phyloP scores from a whole-genome alignment of 2,888 invertebrate genomes.

The Geophilus truncorum region DNA sequence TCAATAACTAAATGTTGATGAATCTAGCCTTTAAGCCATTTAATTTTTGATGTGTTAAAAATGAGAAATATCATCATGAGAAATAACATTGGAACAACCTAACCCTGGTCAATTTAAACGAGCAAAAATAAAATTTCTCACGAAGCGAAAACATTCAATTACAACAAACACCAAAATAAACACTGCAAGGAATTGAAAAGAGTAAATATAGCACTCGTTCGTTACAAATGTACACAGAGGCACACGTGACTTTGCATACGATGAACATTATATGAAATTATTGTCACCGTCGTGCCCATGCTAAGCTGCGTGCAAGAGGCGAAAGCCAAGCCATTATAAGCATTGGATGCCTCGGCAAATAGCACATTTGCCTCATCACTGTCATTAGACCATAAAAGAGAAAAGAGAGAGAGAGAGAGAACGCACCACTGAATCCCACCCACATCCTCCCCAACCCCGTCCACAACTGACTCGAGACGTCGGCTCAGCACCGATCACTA shows the following conservation, averaged over 20 bases:
- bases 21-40: too few species aligned
- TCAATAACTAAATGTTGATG: too few species aligned
- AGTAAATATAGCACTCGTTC: neutral
- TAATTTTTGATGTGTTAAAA: too few species aligned
- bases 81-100: too few species aligned
- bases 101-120: too few species aligned
- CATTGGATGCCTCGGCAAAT: slow-evolving; percentile 27
- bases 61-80: too few species aligned
- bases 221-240: neutral
- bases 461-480: slow-evolving; percentile 1
- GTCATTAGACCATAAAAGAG: slow-evolving; percentile 27
- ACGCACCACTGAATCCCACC: slow-evolving; percentile 1
- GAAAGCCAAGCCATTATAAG: slow-evolving; percentile 27
- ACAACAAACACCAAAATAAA: neutral
- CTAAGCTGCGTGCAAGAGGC: slow-evolving; percentile 25
- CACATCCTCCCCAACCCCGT: neutral
- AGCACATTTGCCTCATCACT: slow-evolving; percentile 27
- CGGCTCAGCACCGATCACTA: slow-evolving; percentile 16
- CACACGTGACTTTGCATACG: slow-evolving; percentile 14
- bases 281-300: slow-evolving; percentile 25
- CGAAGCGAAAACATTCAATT: neutral
- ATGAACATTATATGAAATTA: slow-evolving; percentile 7
- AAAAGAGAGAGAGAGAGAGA: neutral
- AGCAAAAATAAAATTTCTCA: too few species aligned
- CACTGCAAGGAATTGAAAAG: too few species aligned